These are phyloP conservation scores for Corvus hawaiiensis DNA, from an alignment of 2,113 vertebrate species.

Conservation along the genomic window DNA sequence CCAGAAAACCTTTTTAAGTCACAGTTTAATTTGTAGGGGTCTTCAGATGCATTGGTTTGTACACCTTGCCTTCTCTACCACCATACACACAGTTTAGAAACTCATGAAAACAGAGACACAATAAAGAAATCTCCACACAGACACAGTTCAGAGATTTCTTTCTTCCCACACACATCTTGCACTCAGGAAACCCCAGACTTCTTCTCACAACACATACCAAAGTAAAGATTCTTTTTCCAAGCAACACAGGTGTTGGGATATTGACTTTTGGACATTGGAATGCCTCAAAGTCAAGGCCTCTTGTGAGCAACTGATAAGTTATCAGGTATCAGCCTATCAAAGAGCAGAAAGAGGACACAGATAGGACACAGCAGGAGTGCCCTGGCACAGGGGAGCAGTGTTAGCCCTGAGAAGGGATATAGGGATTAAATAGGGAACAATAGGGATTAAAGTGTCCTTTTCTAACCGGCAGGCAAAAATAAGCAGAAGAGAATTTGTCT, in stretches of 20 bases:
- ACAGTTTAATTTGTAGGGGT: not conserved
- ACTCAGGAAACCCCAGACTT: not conserved
- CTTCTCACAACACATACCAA: not conserved
- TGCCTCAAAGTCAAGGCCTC: not conserved
- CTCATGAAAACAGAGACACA: not conserved
- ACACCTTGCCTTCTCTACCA: not conserved
- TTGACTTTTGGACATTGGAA: constrained; percentile 37
- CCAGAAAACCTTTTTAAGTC: not conserved
- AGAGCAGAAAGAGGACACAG: not conserved
- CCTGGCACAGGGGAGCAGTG: not conserved
- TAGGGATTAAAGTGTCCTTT: not conserved
- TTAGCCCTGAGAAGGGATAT: not conserved
- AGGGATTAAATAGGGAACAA: not conserved
- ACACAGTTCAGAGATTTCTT: not conserved
- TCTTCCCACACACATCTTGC: not conserved
- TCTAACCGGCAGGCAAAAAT: not conserved
- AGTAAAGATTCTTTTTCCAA: not conserved
- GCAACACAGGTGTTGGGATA: not conserved
- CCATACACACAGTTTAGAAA: not conserved
- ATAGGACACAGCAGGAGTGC: not conserved
- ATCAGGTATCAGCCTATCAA: not conserved
- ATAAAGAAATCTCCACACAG: not conserved
- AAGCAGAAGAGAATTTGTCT: not conserved
- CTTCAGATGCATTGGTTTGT: not conserved
- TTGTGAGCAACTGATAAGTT: not conserved